Evolutionary conservation across 2,113 vertebrate species (phyloP), one percentile per base, ranked within the genome.

Genomic region (Cyprinus carpio): DNA sequence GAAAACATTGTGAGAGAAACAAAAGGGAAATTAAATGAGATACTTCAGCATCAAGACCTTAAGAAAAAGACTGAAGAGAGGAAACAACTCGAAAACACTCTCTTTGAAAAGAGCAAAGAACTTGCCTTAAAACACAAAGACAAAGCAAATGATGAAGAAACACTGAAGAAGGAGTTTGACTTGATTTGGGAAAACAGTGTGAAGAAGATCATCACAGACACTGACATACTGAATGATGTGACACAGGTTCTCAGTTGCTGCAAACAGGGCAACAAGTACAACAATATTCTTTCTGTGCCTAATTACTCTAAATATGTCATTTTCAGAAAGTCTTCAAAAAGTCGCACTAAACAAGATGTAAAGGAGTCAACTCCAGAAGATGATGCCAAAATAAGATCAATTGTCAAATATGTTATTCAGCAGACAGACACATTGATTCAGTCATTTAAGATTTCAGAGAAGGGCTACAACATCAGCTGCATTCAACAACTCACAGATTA

Each of bases 401-500:
- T 75, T 4, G 23, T 49, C 43, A 15, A n/a, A 49, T 43, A 75
- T 27, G 43, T 75, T 75, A 4, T 15, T 49, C 37, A 27, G 4
- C 4, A 75, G 9, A 18, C 43, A 75, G n/a, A 1, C 64, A 65
- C 13, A 65, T 13, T 2, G 13, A 85, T 56, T 6, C 64, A 43
- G 0, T 9, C 3, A 49, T 64, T 81, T 27, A 58, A 46, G 8
- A 77, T 77, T 18, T 5, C 49, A 58, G 69, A 51, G 56, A 76
- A 6, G 37, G 71, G 71, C 0, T 75, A 75, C 23, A 40, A 46
- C 11, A 75, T 12, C 23, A 46, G 20, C 9, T 79, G 49, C 25
- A 80, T 83, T 27, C 81, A 92, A 78, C 90, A 93, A 87, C 93
- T 94, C 18, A 29, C 92, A 2, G 29, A 60, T 0, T 67, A 89